Evolutionary conservation across 2,888 invertebrate genomes (phyloP), one percentile per base, ranked within the genome.

Genomic region (Drosophila tripunctata): DNA sequence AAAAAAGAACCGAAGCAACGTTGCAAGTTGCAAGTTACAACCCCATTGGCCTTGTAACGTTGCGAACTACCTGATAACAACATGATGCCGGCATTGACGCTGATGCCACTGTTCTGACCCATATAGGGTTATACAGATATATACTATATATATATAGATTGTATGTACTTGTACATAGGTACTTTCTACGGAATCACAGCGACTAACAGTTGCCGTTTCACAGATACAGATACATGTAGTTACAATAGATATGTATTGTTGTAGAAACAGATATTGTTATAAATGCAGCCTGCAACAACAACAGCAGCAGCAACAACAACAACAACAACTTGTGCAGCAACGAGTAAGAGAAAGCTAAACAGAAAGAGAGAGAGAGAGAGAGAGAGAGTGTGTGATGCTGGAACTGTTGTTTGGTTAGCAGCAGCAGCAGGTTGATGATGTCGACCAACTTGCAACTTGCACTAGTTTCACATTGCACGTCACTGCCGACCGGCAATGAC

Each of bases 51-150:
- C 86, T 85, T 72, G 69, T 43, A 31, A 50, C 41, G n/a, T 5
- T 36, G 12, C 36, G 50, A 54, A 41, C 67, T 58, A 80, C 86
- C 86, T 80, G 79, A 76, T 73, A 86, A 83, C 80, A 67, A 65
- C 62, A 80, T 58, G 30, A 35, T 19, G 60, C 24, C 47, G 51
- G 6, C 33, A 33, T n/a, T 17, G 33, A 35, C 24, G 40, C 40
- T 45, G 30, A 19, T 5, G 52, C 17, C 21, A 52, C 48, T 58
- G 40, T 57, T 51, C 31, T 85, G 86, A 85, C 86, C 86, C 73
- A 85, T 79, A 68, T 79, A 65, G 63, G 63, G 62, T 69, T 73
- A 58, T 58, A 43, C 31, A 45, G 17, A n/a, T 38, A 21, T 24
- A 38, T n/a, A 6, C 19, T 10, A 24, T 7, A 30, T 7, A 38